Evolutionary conservation across 2,888 invertebrate genomes (phyloP).

Genomic region (Sphecodes monilicornis): DNA sequence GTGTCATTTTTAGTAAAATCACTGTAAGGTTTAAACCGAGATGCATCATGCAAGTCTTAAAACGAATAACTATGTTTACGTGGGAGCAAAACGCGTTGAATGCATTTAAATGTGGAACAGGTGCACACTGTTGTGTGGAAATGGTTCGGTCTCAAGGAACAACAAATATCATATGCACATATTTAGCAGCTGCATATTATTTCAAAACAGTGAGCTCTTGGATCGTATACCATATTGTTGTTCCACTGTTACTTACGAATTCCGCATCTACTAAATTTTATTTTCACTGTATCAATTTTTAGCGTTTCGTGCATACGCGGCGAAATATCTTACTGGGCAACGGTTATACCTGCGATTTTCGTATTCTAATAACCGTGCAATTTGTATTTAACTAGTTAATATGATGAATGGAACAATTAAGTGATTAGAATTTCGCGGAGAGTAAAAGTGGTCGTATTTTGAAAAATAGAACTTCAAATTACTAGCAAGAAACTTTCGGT

Average conservation of each 20-base stretch:
- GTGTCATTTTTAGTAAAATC: neutral
- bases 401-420: neutral
- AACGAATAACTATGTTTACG: slow-evolving; percentile 70
- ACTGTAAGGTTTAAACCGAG: no score
- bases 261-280: slow-evolving; percentile 44
- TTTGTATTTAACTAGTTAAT: neutral
- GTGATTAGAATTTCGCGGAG: neutral
- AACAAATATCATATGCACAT: slow-evolving; percentile 77
- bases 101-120: slow-evolving; percentile 66
- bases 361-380: neutral
- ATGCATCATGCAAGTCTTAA: slow-evolving; percentile 14
- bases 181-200: slow-evolving; percentile 76
- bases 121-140: slow-evolving; percentile 71
- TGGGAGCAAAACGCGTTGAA: slow-evolving; percentile 65
- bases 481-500: neutral
- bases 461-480: neutral
- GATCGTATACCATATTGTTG: slow-evolving; percentile 65
- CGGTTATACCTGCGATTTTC: neutral
- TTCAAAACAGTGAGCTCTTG: slow-evolving; percentile 74
- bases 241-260: slow-evolving; percentile 53
- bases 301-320: neutral
- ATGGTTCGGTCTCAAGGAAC: slow-evolving; percentile 68
- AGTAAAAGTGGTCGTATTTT: neutral
- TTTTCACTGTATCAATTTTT: slow-evolving; percentile 49
- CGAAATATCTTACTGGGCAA: slow-evolving; percentile 7